These are phyloP conservation scores for Heteromurus nitidus DNA, from an alignment of 2,888 invertebrate genomes.

Conservation along the genomic window DNA sequence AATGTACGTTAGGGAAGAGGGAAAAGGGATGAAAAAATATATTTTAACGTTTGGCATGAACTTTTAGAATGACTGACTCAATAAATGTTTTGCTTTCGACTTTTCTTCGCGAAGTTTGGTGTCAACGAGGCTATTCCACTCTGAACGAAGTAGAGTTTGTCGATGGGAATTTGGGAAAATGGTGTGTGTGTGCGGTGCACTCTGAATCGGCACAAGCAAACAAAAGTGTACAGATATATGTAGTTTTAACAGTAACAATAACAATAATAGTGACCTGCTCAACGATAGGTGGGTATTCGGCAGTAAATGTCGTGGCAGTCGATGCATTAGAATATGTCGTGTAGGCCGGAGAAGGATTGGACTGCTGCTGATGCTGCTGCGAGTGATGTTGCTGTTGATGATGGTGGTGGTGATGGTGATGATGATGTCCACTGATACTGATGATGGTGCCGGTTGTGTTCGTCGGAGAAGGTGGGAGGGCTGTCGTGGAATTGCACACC, in stretches of 20 bases:
- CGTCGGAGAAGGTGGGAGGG: constrained; percentile 46
- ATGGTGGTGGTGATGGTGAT: constrained; percentile 49
- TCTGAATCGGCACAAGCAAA: no score
- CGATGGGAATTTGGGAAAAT: no score
- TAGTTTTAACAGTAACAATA: constrained; percentile 33
- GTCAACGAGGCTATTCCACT: no score
- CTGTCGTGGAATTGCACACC: constrained; percentile 59
- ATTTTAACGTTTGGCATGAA: no score
- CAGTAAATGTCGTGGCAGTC: constrained; percentile 70
- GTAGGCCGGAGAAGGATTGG: constrained; percentile 68
- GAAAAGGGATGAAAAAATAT: no score
- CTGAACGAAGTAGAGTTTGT: no score
- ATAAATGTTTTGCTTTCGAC: no score
- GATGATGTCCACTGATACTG: constrained; percentile 41
- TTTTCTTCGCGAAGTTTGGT: no score
- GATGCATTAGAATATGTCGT: constrained; percentile 73
- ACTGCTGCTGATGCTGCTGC: constrained; percentile 54
- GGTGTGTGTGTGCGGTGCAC: no score
- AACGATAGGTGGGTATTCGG: constrained; percentile 68
- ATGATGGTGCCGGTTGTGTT: constrained; percentile 52
- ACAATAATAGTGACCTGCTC: constrained; percentile 66
- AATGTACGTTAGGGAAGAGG: no score
- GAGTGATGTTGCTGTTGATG: constrained; percentile 49
- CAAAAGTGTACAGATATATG: no score
- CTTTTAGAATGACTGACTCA: no score